Conservation (phyloP, 2,797 vertebrate genomes). For the Microctenopoma stevenorrisi region DNA sequence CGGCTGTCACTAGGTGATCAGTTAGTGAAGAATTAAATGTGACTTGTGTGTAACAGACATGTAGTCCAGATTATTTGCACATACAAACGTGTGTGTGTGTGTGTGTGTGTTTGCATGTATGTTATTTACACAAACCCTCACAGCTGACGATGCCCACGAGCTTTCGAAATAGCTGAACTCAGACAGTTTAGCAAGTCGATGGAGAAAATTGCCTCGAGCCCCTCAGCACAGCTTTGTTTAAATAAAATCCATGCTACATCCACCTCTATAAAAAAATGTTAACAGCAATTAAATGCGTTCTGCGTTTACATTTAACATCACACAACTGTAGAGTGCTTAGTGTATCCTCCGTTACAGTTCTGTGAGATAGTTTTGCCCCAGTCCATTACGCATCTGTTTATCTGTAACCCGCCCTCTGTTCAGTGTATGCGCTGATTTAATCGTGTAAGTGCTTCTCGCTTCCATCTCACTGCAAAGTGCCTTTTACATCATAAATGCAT, state of each 20-base stretch:
- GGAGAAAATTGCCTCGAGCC: slow-evolving; percentile 58
- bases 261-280: slow-evolving; percentile 29
- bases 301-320: slow-evolving; percentile 5
- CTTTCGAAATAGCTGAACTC: slow-evolving; percentile 51
- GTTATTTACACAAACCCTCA: neutral
- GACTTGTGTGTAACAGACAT: slow-evolving; percentile 17
- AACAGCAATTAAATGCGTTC: slow-evolving; percentile 50
- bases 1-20: slow-evolving; percentile 26
- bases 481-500: too few relatives aligned
- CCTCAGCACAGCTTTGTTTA: slow-evolving; percentile 57
- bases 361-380: neutral
- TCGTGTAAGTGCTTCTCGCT: neutral
- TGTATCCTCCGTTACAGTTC: slow-evolving; percentile 7
- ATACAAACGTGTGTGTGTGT: neutral
- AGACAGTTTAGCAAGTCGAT: slow-evolving; percentile 66
- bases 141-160: slow-evolving; percentile 36
- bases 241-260: slow-evolving; percentile 59
- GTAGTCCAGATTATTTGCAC: slow-evolving; percentile 17
- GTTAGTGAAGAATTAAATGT: slow-evolving; percentile 47
- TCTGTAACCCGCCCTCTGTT: slow-evolving; percentile 10
- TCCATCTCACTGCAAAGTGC: neutral
- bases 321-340: too few relatives aligned
- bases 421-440: neutral
- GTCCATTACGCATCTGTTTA: slow-evolving; percentile 38
- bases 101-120: neutral